Percentiles rank a stretch among this genome's conserved stretches.
Evolutionary conservation across 2,888 invertebrate species (phyloP).

Genomic region (Eupithecia abbreviata): DNA sequence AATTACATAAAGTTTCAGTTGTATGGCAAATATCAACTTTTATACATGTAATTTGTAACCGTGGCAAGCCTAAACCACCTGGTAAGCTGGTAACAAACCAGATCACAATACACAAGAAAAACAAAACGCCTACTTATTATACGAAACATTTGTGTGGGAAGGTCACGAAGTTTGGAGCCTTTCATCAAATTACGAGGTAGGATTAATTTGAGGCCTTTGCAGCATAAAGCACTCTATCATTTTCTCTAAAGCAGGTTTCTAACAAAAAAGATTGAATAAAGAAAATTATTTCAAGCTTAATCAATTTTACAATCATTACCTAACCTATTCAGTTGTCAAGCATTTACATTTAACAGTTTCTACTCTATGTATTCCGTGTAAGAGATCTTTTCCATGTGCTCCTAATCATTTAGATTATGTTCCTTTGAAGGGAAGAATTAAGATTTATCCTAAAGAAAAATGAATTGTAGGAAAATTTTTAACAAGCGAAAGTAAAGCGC

Average conservation of each 20-base stretch:
- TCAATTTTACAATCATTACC: not conserved
- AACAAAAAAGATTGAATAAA: conserved; percentile 1
- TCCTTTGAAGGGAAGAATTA: not conserved
- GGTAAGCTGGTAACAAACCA: conserved; percentile 13
- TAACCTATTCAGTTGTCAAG: not conserved
- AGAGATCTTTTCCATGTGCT: too few relatives aligned
- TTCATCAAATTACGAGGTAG: conserved; percentile 39
- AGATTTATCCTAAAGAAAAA: not conserved
- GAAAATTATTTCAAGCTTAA: not conserved
- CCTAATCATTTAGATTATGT: not conserved
- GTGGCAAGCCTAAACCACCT: conserved; percentile 14
- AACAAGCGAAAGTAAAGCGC: not conserved
- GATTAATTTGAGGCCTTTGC: conserved; percentile 25
- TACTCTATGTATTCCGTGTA: not conserved
- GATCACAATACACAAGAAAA: conserved; percentile 29
- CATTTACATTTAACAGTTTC: not conserved
- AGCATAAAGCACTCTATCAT: conserved; percentile 23
- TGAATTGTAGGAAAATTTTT: not conserved
- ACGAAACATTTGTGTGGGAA: conserved; percentile 40
- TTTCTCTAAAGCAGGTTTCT: conserved; percentile 1
- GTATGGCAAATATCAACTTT: not conserved
- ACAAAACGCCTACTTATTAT: conserved; percentile 29
- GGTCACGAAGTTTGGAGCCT: conserved; percentile 36
- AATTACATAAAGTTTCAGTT: not conserved
- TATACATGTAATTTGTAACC: not conserved